Base-by-base conservation (phyloP, 2,113 vertebrate species). In the Rhegmatorhina hoffmannsi region DNA sequence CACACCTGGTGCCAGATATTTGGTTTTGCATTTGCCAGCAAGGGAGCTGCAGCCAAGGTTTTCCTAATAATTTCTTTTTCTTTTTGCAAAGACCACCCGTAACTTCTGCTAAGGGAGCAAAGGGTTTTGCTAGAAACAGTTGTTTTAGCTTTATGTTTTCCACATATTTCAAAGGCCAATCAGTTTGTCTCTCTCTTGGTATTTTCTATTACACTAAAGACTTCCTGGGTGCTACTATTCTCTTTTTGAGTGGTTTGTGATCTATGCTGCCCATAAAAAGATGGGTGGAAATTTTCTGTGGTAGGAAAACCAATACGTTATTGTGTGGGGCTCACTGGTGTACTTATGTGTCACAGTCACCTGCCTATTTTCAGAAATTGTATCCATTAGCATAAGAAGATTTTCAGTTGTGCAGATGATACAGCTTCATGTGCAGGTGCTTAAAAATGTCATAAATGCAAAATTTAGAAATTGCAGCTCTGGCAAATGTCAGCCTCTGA, bases 91-190 rank as follows among this genome's bases (percentile, higher is more conserved):
- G 94, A 96, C 96, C 96, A 97, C 96, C 86, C 96, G 0, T 89
- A 88, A 90, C 55, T 96, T 52, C 63, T 87, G 44, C 44, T 72
- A 84, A 91, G 52, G 76, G n/a, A 94, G 73, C 84, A 83, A 84
- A 89, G 88, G 58, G 33, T 52, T 75, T 91, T 90, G 47, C 59
- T 76, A 38, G 75, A 34, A 79, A 84, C 15, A 3, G 36, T 94
- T 96, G 80, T 87, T 79, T 92, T 79, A 94, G 95, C 33, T 19
- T 93, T 96, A 38, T 67, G 40, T 84, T 95, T 96, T 81, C 73
- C 73, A 52, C 79, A 24, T 62, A 95, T 87, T 95, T 87, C 19
- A 40, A 89, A 89, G 56, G 56, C 73, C 12, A 33, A 74, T 50
- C 10, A 26, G 9, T 44, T 89, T 63, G 38, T 88, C 43, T 81